phyloP scores from a whole-genome alignment of 2,888 invertebrate genomes.

The Lepidonotus clava region DNA sequence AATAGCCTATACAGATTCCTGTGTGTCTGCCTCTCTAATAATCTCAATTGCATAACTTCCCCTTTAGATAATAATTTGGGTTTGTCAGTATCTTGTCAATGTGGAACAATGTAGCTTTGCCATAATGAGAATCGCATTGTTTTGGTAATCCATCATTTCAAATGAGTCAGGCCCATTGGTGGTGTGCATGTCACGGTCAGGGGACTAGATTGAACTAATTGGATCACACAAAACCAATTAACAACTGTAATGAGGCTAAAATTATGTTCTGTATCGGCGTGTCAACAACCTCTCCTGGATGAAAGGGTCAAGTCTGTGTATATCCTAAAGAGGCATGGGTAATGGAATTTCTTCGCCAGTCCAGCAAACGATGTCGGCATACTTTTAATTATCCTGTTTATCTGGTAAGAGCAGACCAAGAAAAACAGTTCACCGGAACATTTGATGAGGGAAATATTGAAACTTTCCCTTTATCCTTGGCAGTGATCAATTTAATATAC shows the following conservation, averaged over 20 bases:
- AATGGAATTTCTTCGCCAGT: too few relatives aligned
- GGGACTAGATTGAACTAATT: conserved; percentile 41
- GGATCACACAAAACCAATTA: conserved; percentile 45
- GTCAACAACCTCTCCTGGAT: background rate
- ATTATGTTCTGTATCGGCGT: background rate
- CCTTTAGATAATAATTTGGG: background rate
- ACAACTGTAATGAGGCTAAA: conserved; percentile 20
- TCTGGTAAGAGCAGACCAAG: too few relatives aligned
- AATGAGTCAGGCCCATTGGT: too few relatives aligned
- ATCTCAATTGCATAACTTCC: background rate
- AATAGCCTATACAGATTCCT: too few relatives aligned
- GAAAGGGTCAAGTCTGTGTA: background rate
- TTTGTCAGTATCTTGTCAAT: background rate
- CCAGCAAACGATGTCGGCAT: too few relatives aligned
- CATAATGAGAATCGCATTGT: conserved; percentile 28
- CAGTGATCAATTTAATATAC: too few relatives aligned
- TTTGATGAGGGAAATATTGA: too few relatives aligned
- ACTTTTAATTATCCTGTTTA: too few relatives aligned
- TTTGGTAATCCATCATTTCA: conserved; percentile 34
- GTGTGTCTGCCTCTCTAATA: too few relatives aligned
- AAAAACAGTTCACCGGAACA: too few relatives aligned
- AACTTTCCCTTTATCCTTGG: too few relatives aligned
- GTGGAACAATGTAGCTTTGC: background rate
- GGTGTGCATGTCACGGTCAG: background rate
- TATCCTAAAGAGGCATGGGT: background rate